Base-by-base conservation (phyloP, 1,140 invertebrate genomes). In the Drosophila kepulauana region DNA sequence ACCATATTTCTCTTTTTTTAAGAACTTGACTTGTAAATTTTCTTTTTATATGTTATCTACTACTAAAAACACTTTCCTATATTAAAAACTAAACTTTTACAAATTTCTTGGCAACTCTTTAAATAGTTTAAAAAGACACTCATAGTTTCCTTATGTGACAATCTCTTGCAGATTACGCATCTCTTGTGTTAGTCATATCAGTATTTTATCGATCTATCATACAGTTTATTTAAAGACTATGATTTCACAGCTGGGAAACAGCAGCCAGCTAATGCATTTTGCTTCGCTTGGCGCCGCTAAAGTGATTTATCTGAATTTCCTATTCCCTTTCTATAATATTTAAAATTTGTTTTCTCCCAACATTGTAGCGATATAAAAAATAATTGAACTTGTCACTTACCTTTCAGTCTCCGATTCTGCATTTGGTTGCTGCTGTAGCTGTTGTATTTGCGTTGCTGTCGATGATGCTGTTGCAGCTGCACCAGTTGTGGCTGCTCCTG, bases 331-430 rank as follows among this genome's bases (percentile, higher is more conserved):
- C 20, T 25, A 25, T 25, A 25, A 25, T 25, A 25, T 25, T 25
- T 25, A 25, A 25, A 25, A 25, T 25, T 25, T 25, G 3, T 25
- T 25, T 25, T 25, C 20, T 25, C 3, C 20, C 20, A 25, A 3
- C 3, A 25, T 25, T 25, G 20, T 25, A 25, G 4, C 20, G 20
- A 25, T 25, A 25, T 38, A 38, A 3, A 25, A 25, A 43, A 49
- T 25, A 11, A 25, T 10, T 49, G 4, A 15, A 28, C 10, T n/a
- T 33, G n/a, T 25, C 20, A 92, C 91, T 92, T 61, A 92, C 91
- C 91, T 92, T 92, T 92, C 91, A 92, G 91, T 92, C 91, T 92
- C 91, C 78, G 91, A 84, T 81, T 92, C 91, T 82, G 88, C 71
- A 91, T 87, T 91, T 86, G 76, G 85, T 81, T 90, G 90, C 73